These are phyloP conservation scores for Parus major DNA, from an alignment of 2,113 vertebrate species.

Conservation along the genomic window DNA sequence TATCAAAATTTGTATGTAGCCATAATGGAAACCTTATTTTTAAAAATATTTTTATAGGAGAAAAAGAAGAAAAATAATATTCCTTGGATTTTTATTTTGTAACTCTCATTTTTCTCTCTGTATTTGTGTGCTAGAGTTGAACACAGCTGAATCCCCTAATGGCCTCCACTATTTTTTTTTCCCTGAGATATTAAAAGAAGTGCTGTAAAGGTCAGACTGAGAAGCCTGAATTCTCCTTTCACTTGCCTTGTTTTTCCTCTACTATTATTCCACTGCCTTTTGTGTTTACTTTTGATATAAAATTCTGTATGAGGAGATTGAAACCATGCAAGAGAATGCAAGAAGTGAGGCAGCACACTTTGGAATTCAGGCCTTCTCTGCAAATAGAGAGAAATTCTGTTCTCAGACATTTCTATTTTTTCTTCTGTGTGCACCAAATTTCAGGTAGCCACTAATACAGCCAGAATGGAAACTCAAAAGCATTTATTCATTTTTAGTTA, in stretches of 20 bases:
- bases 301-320: neutral
- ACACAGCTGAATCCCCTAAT: neutral
- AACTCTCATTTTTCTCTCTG: neutral
- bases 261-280: neutral
- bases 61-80: neutral
- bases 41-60: neutral
- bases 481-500: neutral
- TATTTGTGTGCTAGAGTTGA: neutral
- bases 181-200: slow-evolving; percentile 14
- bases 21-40: neutral
- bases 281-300: neutral
- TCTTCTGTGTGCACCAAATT: neutral
- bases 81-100: neutral
- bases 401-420: neutral
- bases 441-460: neutral
- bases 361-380: neutral
- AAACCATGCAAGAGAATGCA: neutral
- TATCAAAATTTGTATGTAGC: neutral
- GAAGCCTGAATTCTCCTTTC: neutral
- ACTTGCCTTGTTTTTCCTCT: neutral
- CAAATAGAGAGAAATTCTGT: neutral
- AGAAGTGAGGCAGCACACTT: neutral
- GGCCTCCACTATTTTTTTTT: slow-evolving; percentile 9
- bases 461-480: neutral
- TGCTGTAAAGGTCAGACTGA: slow-evolving; percentile 30